These are phyloP conservation scores for Bos javanicus DNA, from an alignment of 2,113 vertebrate genomes.

Conservation along the genomic window DNA sequence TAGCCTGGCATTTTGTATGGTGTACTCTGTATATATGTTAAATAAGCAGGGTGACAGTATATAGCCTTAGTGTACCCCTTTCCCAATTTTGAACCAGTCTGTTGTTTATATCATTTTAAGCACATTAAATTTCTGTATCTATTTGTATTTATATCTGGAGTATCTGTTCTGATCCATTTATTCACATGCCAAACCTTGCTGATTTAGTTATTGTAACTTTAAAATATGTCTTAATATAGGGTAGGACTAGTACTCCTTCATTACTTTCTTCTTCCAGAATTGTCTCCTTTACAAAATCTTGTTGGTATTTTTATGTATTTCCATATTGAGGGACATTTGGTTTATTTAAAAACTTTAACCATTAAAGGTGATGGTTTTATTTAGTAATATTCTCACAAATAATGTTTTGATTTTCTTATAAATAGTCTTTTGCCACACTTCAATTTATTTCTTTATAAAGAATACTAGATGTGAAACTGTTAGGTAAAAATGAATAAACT, in stretches of 20 bases:
- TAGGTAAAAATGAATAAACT: background rate
- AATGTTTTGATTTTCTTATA: background rate
- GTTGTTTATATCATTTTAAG: background rate
- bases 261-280: background rate
- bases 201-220: background rate
- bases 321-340: background rate
- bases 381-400: background rate
- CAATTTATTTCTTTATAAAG: background rate
- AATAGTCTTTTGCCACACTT: background rate
- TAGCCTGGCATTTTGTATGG: background rate
- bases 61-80: background rate
- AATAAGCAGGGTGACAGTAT: background rate
- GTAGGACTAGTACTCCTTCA: background rate
- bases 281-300: background rate
- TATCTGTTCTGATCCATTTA: background rate
- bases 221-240: background rate
- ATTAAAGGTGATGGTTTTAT: background rate
- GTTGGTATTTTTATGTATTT: background rate
- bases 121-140: background rate
- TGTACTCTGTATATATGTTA: background rate
- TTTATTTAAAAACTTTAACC: constrained; percentile 15
- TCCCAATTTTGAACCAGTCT: background rate
- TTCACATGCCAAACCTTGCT: background rate
- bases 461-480: background rate
- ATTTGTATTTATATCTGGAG: background rate